Percentiles rank a stretch among this genome's conserved stretches.
Evolutionary conservation across 2,888 invertebrate genomes (phyloP).

Genomic region (Neoitamus cyanurus): DNA sequence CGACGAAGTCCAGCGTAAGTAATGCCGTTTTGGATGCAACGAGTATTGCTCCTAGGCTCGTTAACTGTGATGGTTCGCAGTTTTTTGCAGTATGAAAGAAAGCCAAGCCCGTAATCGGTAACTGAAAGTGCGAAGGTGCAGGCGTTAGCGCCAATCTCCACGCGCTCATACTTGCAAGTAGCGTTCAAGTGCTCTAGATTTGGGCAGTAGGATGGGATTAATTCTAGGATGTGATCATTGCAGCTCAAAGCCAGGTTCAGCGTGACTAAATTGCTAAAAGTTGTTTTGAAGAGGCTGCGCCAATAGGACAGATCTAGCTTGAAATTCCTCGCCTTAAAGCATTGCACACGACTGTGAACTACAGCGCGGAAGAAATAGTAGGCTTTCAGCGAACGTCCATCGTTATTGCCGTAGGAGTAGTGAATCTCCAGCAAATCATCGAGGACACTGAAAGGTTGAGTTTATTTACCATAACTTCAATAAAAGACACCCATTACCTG

Average conservation of each 20-base stretch:
- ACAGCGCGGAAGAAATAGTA: slow-evolving; percentile 51
- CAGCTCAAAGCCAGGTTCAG: slow-evolving; percentile 53
- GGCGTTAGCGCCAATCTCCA: slow-evolving; percentile 51
- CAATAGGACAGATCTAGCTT: slow-evolving; percentile 50
- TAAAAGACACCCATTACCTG: slow-evolving; percentile 29
- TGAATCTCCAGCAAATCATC: slow-evolving; percentile 50
- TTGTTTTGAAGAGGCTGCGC: slow-evolving; percentile 48
- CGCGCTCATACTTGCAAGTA: slow-evolving; percentile 52
- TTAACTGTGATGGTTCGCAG: slow-evolving; percentile 51
- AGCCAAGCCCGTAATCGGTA: slow-evolving; percentile 51
- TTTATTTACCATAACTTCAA: background rate
- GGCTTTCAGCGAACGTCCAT: slow-evolving; percentile 38
- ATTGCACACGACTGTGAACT: slow-evolving; percentile 40
- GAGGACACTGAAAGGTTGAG: slow-evolving; percentile 44
- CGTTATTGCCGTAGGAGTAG: slow-evolving; percentile 37
- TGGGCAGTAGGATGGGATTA: slow-evolving; percentile 52
- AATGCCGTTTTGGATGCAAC: slow-evolving; percentile 49
- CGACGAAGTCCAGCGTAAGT: slow-evolving; percentile 51
- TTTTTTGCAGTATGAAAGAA: slow-evolving; percentile 51
- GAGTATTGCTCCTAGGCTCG: slow-evolving; percentile 52
- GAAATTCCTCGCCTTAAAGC: slow-evolving; percentile 51
- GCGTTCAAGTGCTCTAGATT: slow-evolving; percentile 52
- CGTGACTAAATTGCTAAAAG: slow-evolving; percentile 50
- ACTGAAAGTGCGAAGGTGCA: slow-evolving; percentile 52
- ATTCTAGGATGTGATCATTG: slow-evolving; percentile 52